phyloP scores from a whole-genome alignment of 2,797 vertebrate genomes.

The Anguilla marmorata region DNA sequence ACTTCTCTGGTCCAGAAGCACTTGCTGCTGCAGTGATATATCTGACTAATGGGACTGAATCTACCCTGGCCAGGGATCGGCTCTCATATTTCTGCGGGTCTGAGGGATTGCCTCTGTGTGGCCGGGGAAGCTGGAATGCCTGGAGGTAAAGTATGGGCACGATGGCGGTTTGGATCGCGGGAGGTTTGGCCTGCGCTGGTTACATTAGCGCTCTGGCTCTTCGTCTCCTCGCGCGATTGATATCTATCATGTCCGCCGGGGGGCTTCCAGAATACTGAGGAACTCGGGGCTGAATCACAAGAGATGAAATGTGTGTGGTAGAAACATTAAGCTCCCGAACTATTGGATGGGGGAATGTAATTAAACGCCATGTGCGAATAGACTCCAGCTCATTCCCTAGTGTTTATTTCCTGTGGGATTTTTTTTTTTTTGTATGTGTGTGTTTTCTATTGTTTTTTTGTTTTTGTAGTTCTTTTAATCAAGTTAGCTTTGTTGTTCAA shows the following conservation, averaged over 20 bases:
- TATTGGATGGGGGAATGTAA: constrained; percentile 41
- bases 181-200: neutral
- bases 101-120: constrained; percentile 38
- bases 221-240: neutral
- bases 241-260: constrained; percentile 27
- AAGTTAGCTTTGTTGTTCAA: constrained; percentile 3
- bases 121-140: constrained; percentile 12
- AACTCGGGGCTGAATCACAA: neutral
- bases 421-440: neutral
- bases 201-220: neutral
- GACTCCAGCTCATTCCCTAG: constrained; percentile 1
- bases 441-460: constrained; percentile 20
- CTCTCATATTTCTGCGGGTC: constrained; percentile 30
- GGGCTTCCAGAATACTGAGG: neutral
- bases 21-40: constrained; percentile 17
- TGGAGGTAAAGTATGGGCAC: constrained; percentile 9
- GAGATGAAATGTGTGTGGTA: constrained; percentile 30
- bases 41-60: constrained; percentile 20
- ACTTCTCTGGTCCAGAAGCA: constrained; percentile 10
- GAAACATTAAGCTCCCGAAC: constrained; percentile 38
- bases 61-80: neutral
- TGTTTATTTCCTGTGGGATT: neutral
- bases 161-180: neutral
- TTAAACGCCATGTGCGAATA: constrained; percentile 38
- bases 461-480: neutral